Evolutionary conservation across 37 sponge, comb jelly and placozoan species (phyloP).

Genomic region (Spongilla lacustris): DNA sequence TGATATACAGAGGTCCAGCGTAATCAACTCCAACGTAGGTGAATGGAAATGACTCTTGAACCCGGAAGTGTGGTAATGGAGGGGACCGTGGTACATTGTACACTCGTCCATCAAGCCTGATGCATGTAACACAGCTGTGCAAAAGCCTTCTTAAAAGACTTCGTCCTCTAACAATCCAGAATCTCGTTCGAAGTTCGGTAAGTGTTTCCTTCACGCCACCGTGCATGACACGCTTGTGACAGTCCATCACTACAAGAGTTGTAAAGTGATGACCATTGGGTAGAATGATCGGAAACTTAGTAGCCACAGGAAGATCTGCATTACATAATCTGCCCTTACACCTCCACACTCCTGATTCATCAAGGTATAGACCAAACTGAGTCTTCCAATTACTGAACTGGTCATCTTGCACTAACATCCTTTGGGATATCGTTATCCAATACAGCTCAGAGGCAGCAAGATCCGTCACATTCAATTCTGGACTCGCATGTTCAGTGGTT

Average conservation of each 20-base stretch:
- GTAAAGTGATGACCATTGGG: conserved; percentile 24
- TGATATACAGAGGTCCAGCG: not conserved
- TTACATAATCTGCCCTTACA: conserved; percentile 37
- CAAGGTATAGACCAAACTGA: conserved; percentile 28
- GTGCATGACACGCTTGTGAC: conserved; percentile 24
- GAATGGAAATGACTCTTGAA: conserved; percentile 29
- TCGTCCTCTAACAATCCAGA: not conserved
- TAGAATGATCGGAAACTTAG: conserved; percentile 28
- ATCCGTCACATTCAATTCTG: conserved; percentile 1
- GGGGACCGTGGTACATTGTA: too few relatives aligned
- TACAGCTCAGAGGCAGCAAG: too few relatives aligned
- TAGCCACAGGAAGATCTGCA: conserved; percentile 1
- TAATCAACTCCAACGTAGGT: conserved; percentile 6
- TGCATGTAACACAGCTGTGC: not conserved
- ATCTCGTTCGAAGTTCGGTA: conserved; percentile 15
- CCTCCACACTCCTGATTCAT: conserved; percentile 34
- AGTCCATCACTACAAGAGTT: conserved; percentile 11
- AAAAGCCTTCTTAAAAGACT: conserved; percentile 23
- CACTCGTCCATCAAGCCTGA: not conserved
- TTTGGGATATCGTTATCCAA: not conserved
- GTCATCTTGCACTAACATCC: not conserved
- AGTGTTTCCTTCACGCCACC: conserved; percentile 33
- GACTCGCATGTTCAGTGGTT: not conserved
- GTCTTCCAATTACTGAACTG: conserved; percentile 1
- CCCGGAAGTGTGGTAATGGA: conserved; percentile 24